Percentiles rank a stretch among this genome's conserved stretches.
These are phyloP conservation scores for Potamilus streckersoni DNA, from an alignment of 1,140 invertebrate genomes.

Conservation along the genomic window DNA sequence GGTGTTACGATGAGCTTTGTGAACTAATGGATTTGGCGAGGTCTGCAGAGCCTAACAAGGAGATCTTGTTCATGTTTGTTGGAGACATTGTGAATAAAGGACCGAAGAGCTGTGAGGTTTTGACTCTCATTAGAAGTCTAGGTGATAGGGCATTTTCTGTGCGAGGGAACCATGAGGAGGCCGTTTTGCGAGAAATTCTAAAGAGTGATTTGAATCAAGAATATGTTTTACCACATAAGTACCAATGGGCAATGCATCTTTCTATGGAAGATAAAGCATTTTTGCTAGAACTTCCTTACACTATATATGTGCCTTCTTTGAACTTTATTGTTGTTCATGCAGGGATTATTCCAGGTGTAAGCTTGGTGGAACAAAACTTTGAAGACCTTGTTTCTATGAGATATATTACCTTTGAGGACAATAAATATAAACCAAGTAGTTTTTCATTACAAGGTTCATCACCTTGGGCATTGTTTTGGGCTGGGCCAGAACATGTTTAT, in stretches of 20 bases:
- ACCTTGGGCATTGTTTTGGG: constrained; percentile 63
- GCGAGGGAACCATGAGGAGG: constrained; percentile 60
- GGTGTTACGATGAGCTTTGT: constrained; percentile 64
- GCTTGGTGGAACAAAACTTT: constrained; percentile 47
- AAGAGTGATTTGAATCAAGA: constrained; percentile 14
- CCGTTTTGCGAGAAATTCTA: constrained; percentile 35
- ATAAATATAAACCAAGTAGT: constrained; percentile 36
- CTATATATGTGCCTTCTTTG: constrained; percentile 59
- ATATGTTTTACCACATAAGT: constrained; percentile 45
- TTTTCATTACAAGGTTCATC: constrained; percentile 43
- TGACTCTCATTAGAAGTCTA: constrained; percentile 41
- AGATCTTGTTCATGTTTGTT: constrained; percentile 61
- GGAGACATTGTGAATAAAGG: constrained; percentile 68
- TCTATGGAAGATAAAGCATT: constrained; percentile 53
- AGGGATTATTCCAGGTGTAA: constrained; percentile 62
- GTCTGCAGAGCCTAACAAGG: constrained; percentile 10
- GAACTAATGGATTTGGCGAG: constrained; percentile 48
- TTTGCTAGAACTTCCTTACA: constrained; percentile 62
- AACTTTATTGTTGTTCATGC: constrained; percentile 66
- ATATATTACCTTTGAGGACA: constrained; percentile 50
- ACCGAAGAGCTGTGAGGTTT: constrained; percentile 57
- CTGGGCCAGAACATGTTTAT: constrained; percentile 67
- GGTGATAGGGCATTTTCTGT: constrained; percentile 36
- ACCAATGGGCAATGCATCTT: constrained; percentile 58
- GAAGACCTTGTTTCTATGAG: constrained; percentile 63